These are phyloP conservation scores for Micromys minutus DNA, from an alignment of 2,113 vertebrate genomes.

Conservation along the genomic window DNA sequence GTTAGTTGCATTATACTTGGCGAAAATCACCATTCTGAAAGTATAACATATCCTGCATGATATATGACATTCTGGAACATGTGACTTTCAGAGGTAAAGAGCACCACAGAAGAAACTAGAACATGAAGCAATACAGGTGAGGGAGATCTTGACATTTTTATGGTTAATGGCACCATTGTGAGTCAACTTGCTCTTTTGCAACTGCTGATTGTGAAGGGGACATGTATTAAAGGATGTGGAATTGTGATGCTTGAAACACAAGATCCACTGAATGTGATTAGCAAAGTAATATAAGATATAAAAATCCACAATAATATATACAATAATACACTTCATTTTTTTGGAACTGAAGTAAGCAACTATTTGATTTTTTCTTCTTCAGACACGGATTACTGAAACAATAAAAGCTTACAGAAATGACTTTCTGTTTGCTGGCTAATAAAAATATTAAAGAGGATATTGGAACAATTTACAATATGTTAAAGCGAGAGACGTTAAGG, in stretches of 20 bases:
- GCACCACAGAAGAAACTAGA: rapidly evolving
- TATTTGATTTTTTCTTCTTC: not conserved
- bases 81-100: too few species aligned
- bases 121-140: too few species aligned
- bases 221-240: not conserved
- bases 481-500: not conserved
- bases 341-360: not conserved
- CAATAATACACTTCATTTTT: rapidly evolving
- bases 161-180: not conserved
- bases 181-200: too few species aligned
- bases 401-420: not conserved
- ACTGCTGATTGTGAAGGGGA: not conserved
- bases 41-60: not conserved
- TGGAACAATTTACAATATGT: not conserved
- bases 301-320: not conserved
- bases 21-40: not conserved
- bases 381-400: not conserved
- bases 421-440: not conserved
- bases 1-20: not conserved
- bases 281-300: not conserved
- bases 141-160: not conserved
- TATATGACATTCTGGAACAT: not conserved
- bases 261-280: not conserved
- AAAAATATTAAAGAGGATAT: not conserved
- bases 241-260: not conserved